Conservation (phyloP, 1,140 invertebrate species). For the Leguminivora glycinivorella region DNA sequence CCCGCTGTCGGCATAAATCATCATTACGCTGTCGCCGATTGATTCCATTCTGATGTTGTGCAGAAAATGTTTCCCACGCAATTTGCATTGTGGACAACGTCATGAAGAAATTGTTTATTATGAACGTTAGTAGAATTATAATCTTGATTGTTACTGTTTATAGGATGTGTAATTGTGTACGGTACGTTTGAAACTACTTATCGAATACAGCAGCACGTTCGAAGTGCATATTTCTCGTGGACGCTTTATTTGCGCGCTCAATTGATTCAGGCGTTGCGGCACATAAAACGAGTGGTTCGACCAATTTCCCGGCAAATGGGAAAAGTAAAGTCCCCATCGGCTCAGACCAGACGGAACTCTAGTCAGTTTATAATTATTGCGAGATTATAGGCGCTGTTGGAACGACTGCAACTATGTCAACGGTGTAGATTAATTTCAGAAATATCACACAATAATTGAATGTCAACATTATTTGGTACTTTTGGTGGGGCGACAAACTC, state of each 20-base stretch:
- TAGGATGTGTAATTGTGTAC: not conserved
- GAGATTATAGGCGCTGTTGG: not conserved
- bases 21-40: conserved; percentile 46
- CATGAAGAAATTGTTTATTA: conserved; percentile 2
- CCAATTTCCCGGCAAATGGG: conserved; percentile 59
- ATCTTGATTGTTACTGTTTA: not conserved
- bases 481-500: not conserved
- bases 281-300: conserved; percentile 49
- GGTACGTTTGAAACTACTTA: not conserved
- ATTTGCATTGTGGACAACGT: conserved; percentile 6
- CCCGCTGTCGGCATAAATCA: conserved; percentile 49
- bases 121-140: not conserved
- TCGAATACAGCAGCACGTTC: not conserved
- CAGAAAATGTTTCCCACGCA: conserved; percentile 19
- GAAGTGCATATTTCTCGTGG: not conserved
- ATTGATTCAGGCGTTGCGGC: conserved; percentile 31
- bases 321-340: conserved; percentile 61
- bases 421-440: not conserved
- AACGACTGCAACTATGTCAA: not conserved
- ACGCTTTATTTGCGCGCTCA: not conserved
- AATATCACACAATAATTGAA: not conserved
- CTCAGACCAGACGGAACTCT: conserved; percentile 45
- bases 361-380: not conserved
- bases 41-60: conserved; percentile 32
- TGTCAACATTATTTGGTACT: not conserved